Conservation (phyloP, 2,797 vertebrate genomes). For the Bovichtus diacanthus region DNA sequence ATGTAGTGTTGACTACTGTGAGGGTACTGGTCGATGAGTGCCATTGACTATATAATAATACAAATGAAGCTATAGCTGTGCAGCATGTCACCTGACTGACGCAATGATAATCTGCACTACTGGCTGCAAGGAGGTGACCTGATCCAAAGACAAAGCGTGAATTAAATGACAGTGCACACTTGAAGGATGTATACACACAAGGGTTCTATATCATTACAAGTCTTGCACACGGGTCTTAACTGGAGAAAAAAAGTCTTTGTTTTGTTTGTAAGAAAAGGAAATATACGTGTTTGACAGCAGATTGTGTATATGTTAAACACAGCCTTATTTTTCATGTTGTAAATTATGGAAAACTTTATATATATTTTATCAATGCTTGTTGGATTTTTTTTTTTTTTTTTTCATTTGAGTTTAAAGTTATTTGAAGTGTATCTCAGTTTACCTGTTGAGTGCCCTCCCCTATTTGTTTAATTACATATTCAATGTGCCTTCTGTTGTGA, state of each 20-base stretch:
- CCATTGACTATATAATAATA: conserved; percentile 13
- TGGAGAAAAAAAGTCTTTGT: neutral
- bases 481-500: conserved; percentile 36
- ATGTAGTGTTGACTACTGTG: conserved; percentile 50
- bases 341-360: conserved; percentile 41
- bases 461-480: conserved; percentile 16
- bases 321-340: conserved; percentile 38
- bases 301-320: conserved; percentile 20
- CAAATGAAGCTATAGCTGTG: conserved; percentile 32
- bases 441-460: neutral
- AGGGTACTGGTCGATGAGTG: conserved; percentile 22
- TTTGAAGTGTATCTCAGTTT: conserved; percentile 40
- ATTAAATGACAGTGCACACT: conserved; percentile 17
- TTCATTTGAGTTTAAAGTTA: conserved; percentile 8
- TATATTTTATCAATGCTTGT: conserved; percentile 62
- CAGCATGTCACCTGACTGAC: conserved; percentile 6
- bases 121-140: conserved; percentile 6
- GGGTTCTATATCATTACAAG: conserved; percentile 24
- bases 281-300: neutral
- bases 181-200: conserved; percentile 22
- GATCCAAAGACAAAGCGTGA: conserved; percentile 36
- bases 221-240: conserved; percentile 54
- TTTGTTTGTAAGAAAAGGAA: conserved; percentile 18
- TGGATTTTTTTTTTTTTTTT: conserved; percentile 1
- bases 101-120: conserved; percentile 32